Evolutionary conservation across 23 tunicate species (phyloP).

Genomic region (Ciona savignyi): DNA sequence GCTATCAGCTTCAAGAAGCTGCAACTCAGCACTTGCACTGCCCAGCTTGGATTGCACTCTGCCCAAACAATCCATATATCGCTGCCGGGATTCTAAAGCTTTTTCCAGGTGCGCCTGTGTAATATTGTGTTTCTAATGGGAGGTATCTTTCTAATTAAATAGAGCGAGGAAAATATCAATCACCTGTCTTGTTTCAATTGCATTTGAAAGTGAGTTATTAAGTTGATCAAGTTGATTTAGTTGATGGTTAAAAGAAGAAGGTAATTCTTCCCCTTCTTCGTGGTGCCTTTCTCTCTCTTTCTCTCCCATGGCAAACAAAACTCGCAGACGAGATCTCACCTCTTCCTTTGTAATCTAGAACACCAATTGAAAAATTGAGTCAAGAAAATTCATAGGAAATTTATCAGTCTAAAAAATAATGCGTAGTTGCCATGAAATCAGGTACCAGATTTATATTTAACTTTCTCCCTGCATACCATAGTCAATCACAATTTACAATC

Average conservation of each 20-base stretch:
- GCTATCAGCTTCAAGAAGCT: slow-evolving; percentile 84
- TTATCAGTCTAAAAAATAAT: too few relatives aligned
- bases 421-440: too few relatives aligned
- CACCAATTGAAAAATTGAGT: too few relatives aligned
- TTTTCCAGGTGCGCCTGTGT: slow-evolving; percentile 27
- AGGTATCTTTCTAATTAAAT: too few relatives aligned
- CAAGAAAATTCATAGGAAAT: too few relatives aligned
- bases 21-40: slow-evolving; percentile 79
- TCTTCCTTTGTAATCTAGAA: slow-evolving; percentile 65
- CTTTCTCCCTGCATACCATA: not conserved
- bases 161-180: too few relatives aligned
- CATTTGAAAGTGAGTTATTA: slow-evolving; percentile 22
- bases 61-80: slow-evolving; percentile 51
- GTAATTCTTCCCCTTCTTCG: slow-evolving; percentile 55
- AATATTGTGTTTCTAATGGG: not conserved
- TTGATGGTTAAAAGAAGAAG: slow-evolving; percentile 31
- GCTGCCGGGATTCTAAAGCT: slow-evolving; percentile 53
- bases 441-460: too few relatives aligned
- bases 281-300: slow-evolving; percentile 35
- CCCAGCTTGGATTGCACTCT: slow-evolving; percentile 78
- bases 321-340: not conserved
- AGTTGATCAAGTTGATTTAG: slow-evolving; percentile 41
- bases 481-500: not conserved
- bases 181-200: slow-evolving; percentile 69
- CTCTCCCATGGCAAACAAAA: slow-evolving; percentile 16